Evolutionary conservation across 2,797 vertebrate genomes (phyloP), one percentile per base, ranked within the genome.

Genomic region (Parambassis ranga): DNA sequence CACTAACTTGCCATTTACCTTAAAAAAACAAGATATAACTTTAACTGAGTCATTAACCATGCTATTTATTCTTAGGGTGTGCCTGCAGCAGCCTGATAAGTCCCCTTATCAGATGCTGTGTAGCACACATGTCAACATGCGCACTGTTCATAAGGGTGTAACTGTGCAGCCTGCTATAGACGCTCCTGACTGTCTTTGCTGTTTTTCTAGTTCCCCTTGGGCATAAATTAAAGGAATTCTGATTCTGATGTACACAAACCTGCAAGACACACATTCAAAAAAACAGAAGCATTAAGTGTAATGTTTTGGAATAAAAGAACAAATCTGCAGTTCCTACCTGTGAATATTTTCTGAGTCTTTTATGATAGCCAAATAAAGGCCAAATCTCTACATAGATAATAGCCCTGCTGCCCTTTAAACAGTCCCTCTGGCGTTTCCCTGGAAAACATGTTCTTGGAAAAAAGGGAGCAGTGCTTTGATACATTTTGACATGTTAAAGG

Each of bases 11-110:
- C n/a, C n/a, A n/a, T n/a, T n/a, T n/a, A n/a, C n/a, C n/a, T n/a
- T n/a, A n/a, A n/a, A n/a, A n/a, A n/a, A n/a, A n/a, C n/a, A n/a
- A n/a, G n/a, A n/a, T n/a, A n/a, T n/a, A n/a, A n/a, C n/a, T n/a
- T 26, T 24, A 10, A 70, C 26, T 2, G 14, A 42, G 9, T 32
- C 4, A 24, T 15, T 16, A 6, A 35, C 22, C 3, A 4, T 2
- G n/a, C 9, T 1, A 2, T 30, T 13, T 7, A 28, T 38, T 33
- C 14, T 24, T 3, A 4, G 20, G 15, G 26, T 43, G n/a, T 31
- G 35, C 20, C 75, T 75, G 51, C 44, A 60, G 10, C 11, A 3
- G 4, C 31, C 43, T 65, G 64, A 78, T 72, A 72, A 72, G 23
- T 27, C 10, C 37, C 2, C 44, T 35, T 48, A 28, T 7, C 27